Evolutionary conservation across 2,888 invertebrate genomes (phyloP).

Genomic region (Mesorhabditis belari): DNA sequence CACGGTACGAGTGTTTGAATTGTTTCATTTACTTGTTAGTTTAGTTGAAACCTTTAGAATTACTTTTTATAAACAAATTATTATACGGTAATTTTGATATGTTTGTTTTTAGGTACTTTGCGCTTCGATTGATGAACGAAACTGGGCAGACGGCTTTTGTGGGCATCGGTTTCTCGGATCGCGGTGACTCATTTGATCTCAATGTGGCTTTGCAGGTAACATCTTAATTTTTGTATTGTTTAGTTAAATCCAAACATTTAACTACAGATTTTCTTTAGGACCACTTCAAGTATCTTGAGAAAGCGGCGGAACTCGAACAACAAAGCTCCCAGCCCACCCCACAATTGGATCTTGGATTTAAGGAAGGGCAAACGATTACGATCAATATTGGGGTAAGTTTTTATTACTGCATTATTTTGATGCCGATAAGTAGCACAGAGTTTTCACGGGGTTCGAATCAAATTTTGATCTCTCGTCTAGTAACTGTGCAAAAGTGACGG

Average conservation of each 20-base stretch:
- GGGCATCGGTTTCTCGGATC: slow-evolving; percentile 91
- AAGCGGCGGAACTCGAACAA: slow-evolving; percentile 72
- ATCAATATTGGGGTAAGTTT: slow-evolving; percentile 72
- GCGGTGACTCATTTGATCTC: slow-evolving; percentile 96
- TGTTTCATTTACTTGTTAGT: background rate
- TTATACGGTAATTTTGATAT: background rate
- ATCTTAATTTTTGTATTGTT: slow-evolving; percentile 64
- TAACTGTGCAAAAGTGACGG: background rate
- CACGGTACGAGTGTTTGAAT: slow-evolving; percentile 60
- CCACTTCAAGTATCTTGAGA: slow-evolving; percentile 62
- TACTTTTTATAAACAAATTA: slow-evolving; percentile 58
- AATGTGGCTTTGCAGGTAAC: slow-evolving; percentile 91
- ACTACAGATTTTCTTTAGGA: slow-evolving; percentile 23
- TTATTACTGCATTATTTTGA: background rate
- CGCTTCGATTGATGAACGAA: slow-evolving; percentile 71
- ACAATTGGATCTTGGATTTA: slow-evolving; percentile 88
- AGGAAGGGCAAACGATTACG: slow-evolving; percentile 98
- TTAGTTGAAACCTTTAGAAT: background rate
- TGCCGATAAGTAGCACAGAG: background rate
- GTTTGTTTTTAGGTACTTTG: slow-evolving; percentile 10
- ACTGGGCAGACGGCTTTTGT: slow-evolving; percentile 72
- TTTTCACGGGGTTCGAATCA: background rate
- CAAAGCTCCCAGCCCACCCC: slow-evolving; percentile 43
- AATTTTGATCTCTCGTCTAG: background rate
- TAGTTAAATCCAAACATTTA: slow-evolving; percentile 1